These are phyloP conservation scores for Brachionus asplanchnoidis DNA, from an alignment of 1,140 invertebrate species.

Conservation along the genomic window DNA sequence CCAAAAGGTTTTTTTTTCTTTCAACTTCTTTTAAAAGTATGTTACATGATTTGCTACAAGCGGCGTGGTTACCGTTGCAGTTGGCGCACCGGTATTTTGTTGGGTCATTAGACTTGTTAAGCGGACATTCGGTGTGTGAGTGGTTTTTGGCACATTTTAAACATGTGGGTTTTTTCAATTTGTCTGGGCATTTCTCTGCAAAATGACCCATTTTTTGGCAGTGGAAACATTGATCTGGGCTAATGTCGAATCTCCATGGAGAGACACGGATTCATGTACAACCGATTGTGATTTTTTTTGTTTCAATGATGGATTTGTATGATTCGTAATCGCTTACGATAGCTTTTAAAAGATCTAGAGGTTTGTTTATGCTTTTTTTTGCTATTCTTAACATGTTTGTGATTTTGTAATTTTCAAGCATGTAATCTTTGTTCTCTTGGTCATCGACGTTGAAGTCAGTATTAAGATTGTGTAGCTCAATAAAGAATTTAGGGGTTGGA, in stretches of 20 bases:
- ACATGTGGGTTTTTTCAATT: too few relatives aligned
- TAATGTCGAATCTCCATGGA: background rate
- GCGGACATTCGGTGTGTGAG: too few relatives aligned
- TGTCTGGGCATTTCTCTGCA: background rate
- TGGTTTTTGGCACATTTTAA: too few relatives aligned
- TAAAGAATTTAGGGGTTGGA: too few relatives aligned
- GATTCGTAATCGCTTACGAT: background rate
- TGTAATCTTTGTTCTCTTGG: constrained; percentile 4
- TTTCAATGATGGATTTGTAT: background rate
- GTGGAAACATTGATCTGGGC: background rate
- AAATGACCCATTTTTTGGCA: constrained; percentile 2
- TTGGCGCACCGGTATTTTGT: too few relatives aligned
- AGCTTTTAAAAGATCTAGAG: background rate
- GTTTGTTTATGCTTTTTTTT: constrained; percentile 17
- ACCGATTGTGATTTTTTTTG: too few relatives aligned
- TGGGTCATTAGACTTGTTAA: too few relatives aligned
- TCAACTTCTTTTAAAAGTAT: too few relatives aligned
- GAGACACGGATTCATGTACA: background rate
- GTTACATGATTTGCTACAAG: too few relatives aligned
- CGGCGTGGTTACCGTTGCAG: too few relatives aligned
- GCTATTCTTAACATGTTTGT: background rate
- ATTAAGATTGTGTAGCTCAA: too few relatives aligned
- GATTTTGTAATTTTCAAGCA: background rate
- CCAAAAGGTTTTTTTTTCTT: too few relatives aligned
- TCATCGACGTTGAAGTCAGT: constrained; percentile 10